Base-by-base conservation (phyloP, 92 coral and sea anemone species). In the Epizoanthus stellaris region DNA sequence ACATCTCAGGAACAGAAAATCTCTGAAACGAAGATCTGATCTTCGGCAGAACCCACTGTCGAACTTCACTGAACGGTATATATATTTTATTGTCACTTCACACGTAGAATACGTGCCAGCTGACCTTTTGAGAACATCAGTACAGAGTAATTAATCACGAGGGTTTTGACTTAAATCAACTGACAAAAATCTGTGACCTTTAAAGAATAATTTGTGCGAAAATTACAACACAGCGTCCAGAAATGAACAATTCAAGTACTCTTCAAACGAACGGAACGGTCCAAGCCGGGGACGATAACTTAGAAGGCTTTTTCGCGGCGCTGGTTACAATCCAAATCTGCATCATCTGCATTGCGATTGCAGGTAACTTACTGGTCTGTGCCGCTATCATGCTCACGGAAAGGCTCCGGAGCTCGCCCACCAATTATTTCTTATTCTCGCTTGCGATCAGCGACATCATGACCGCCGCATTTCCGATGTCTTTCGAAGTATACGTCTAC, bases 391-490 rank as follows among this genome's bases (percentile, higher is more conserved):
- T 63, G 4, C 25, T 79, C 34, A 79, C 83, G 2, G 59, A 79
- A 30, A 70, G 83, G 71, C 72, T 79, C 7, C 83, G 83, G 13
- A 63, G 34, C 42, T 79, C 83, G 6, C 64, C 71, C 13, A 45
- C 83, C 2, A 79, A 62, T 59, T 79, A 79, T 54, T 79, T 62
- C 60, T 40, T 79, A 20, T 59, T 79, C 67, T 79, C 83, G 45
- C 72, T 79, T 11, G 83, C 83, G n/a, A 42, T 79, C 14, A 79
- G 83, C 30, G 83, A 79, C 57, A 63, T 79, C 20, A 14, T 79
- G 47, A 63, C 83, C 11, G 83, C 83, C 11, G 58, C 83, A 21
- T 79, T 79, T 19, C 83, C 83, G 42, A 79, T 79, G 83, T 79
- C 83, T 1, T 63, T 79, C 6, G 83, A 79, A 12, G 83, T 61